phyloP scores from a whole-genome alignment of 1,140 invertebrate species.

The Bombus affinis region DNA sequence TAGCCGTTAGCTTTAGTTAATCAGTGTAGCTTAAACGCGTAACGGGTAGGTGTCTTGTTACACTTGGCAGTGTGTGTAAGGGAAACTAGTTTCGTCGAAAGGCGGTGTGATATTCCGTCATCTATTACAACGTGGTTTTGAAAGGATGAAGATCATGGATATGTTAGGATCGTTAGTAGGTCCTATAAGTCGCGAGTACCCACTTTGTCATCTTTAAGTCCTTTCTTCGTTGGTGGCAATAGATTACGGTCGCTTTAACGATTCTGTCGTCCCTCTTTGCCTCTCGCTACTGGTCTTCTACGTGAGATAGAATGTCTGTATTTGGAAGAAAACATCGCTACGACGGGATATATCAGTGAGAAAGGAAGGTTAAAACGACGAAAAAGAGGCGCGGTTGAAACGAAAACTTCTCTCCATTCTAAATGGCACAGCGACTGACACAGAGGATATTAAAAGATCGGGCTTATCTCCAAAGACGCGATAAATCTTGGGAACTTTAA shows the following conservation, averaged over 20 bases:
- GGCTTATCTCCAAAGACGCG: conserved; percentile 11
- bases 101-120: conserved; percentile 39
- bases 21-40: no score
- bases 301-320: background rate
- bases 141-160: conserved; percentile 57
- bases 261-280: background rate
- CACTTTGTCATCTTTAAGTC: conserved; percentile 64
- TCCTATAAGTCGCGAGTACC: conserved; percentile 45
- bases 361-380: background rate
- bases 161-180: background rate
- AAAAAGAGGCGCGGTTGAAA: background rate
- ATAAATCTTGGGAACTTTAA: conserved; percentile 23
- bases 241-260: conserved; percentile 54
- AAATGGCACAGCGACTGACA: background rate
- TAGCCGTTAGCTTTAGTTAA: no score
- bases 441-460: conserved; percentile 15
- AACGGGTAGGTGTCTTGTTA: background rate
- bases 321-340: conserved; percentile 24
- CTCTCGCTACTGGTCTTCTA: background rate
- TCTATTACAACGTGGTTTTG: conserved; percentile 52
- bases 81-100: background rate
- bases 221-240: conserved; percentile 36
- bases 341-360: background rate
- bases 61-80: background rate
- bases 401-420: conserved; percentile 23